Base-by-base conservation (phyloP, 2,888 invertebrate species). In the Limnephilus lunatus region DNA sequence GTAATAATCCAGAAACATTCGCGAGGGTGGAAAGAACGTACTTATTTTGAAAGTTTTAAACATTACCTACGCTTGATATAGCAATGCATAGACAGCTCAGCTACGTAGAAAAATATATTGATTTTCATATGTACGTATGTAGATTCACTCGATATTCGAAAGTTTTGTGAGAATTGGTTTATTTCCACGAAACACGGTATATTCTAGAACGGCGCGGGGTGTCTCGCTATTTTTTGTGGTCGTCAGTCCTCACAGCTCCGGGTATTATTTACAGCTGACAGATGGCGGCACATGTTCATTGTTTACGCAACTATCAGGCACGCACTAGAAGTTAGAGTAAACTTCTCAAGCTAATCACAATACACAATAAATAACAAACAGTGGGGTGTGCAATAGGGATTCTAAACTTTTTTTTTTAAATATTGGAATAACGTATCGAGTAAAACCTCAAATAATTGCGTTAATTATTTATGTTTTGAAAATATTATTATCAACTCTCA, bases 231-330 rank as follows among this genome's bases (percentile, higher is more conserved):
- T 89, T 89, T 89, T 89, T 90, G 82, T 90, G 39, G 82, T 90
- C 31, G 31, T 81, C 35, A 39, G 82, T 90, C 31, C 19, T 81
- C 35, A 39, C 82, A 31, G 44, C 44, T 68, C 44, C 9, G 25
- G 25, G 68, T 89, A 93, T 93, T 92, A 92, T 92, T 93, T 91
- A 92, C 89, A 91, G 90, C 39, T 91, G 53, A 80, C 93, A 93
- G 92, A 92, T 93, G 93, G 53, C 68, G 82, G 90, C 93, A 93
- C 92, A 92, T 93, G 93, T 90, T 92, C 91, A 92, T 93, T 93
- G 93, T 93, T 92, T 93, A 90, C 85, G 80, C 44, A 91, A 89
- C 85, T 91, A 85, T 87, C 92, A 92, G 89, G 85, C 91, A 91
- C 93, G 93, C 88, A n/a, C 87, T 35, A 53, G 31, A 68, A 82